Evolutionary conservation across 2,113 vertebrate species (phyloP).

Genomic region (Indicator indicator): DNA sequence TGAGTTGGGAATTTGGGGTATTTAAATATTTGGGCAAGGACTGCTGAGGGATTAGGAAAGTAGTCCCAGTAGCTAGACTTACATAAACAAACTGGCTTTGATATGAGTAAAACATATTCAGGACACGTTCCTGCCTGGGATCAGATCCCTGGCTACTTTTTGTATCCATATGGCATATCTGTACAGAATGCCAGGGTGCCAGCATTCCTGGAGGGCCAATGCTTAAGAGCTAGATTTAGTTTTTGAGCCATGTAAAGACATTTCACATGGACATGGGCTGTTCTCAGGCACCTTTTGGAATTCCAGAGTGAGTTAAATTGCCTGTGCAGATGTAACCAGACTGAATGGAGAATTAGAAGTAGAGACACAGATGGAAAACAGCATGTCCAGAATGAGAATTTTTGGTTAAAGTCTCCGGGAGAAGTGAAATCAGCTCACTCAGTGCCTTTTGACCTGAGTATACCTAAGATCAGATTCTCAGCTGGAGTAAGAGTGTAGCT

Average conservation of each 20-base stretch:
- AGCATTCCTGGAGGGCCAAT: slow-evolving; percentile 44
- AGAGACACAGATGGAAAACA: not conserved
- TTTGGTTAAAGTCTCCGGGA: not conserved
- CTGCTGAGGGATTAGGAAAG: not conserved
- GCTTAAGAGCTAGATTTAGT: slow-evolving; percentile 16
- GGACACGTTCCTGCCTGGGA: slow-evolving; percentile 21
- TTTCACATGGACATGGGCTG: not conserved
- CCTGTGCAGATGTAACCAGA: not conserved
- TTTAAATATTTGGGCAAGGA: not conserved
- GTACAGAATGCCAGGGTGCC: slow-evolving; percentile 11
- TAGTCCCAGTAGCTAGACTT: slow-evolving; percentile 22
- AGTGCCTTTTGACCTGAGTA: not conserved
- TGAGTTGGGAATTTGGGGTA: not conserved
- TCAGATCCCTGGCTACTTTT: slow-evolving; percentile 54
- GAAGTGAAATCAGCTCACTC: not conserved
- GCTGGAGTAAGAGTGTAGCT: not conserved
- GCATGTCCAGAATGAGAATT: not conserved
- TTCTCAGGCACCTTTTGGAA: not conserved
- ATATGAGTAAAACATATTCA: slow-evolving; percentile 15
- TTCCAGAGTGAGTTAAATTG: slow-evolving; percentile 22
- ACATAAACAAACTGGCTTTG: slow-evolving; percentile 47
- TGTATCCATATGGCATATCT: slow-evolving; percentile 47
- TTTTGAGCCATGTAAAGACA: not conserved
- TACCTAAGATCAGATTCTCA: not conserved
- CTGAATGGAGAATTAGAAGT: not conserved